These are phyloP conservation scores for Peromyscus melanophrys DNA, from an alignment of 2,797 vertebrate genomes.

Conservation along the genomic window DNA sequence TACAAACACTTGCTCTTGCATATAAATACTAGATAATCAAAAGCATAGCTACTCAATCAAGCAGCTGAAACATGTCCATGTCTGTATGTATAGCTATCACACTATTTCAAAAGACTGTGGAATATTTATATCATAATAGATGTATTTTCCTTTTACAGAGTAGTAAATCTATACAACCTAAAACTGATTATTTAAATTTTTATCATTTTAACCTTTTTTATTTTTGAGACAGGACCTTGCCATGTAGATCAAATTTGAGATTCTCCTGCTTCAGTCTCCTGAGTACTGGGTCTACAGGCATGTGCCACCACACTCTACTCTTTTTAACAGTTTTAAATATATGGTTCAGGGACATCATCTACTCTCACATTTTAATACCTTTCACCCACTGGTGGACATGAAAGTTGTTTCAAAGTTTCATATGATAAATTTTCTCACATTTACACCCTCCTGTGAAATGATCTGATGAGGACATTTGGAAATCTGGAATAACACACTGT, in stretches of 20 bases:
- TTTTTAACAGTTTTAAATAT: neutral
- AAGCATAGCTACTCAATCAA: slow-evolving; percentile 38
- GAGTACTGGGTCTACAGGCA: too few species aligned
- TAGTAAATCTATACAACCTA: neutral
- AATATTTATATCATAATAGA: neutral
- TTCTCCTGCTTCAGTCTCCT: neutral
- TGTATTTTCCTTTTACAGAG: neutral
- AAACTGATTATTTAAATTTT: neutral
- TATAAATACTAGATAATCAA: slow-evolving; percentile 39
- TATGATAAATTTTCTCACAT: neutral
- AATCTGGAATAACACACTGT: neutral
- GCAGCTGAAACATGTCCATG: slow-evolving; percentile 4
- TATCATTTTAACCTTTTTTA: neutral
- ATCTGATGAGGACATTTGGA: neutral
- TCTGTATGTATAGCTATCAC: neutral
- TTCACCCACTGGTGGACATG: neutral
- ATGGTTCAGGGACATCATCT: neutral
- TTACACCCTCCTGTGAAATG: neutral
- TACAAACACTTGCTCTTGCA: neutral
- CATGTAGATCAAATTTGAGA: neutral
- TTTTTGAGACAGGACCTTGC: neutral
- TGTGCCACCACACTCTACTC: neutral
- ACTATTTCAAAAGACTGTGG: neutral
- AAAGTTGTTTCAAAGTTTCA: neutral
- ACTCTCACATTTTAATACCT: slow-evolving; percentile 15